Evolutionary conservation across 1,140 invertebrate species (phyloP).

Genomic region (Drosophila elegans): DNA sequence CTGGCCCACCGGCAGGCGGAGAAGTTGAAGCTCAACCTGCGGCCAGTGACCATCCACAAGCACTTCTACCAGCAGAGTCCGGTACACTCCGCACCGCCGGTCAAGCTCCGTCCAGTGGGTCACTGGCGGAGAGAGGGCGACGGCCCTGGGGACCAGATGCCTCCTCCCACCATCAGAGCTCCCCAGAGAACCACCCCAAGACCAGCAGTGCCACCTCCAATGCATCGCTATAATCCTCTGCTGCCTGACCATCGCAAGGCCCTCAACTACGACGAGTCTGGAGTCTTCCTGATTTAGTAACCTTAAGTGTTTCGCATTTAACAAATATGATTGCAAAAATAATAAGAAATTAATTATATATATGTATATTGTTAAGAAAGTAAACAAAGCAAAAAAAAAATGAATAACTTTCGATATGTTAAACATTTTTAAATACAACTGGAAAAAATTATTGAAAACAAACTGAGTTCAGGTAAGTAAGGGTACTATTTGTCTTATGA

Average conservation of each 20-base stretch:
- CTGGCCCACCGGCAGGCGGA: conserved; percentile 60
- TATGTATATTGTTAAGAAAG: neutral
- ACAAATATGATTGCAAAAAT: no score
- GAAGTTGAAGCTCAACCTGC: conserved; percentile 52
- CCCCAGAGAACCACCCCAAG: neutral
- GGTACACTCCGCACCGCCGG: conserved; percentile 50
- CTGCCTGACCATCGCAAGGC: conserved; percentile 39
- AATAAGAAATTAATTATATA: neutral
- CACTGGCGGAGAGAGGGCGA: conserved; percentile 45
- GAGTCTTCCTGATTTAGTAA: neutral
- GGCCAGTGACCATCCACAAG: conserved; percentile 79
- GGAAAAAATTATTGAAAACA: no score
- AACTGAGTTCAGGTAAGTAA: no score
- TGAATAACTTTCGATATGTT: no score
- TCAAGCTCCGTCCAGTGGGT: conserved; percentile 32
- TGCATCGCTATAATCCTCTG: conserved; percentile 43
- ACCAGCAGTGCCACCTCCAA: neutral
- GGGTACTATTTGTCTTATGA: no score
- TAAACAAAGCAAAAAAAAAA: no score
- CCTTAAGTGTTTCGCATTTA: no score
- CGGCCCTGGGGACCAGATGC: neutral
- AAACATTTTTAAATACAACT: no score
- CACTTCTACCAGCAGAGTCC: conserved; percentile 76
- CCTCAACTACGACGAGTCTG: conserved; percentile 12
- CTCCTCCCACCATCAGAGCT: no score